phyloP scores from a whole-genome alignment of 2,888 invertebrate genomes.

The Erebia epiphron region DNA sequence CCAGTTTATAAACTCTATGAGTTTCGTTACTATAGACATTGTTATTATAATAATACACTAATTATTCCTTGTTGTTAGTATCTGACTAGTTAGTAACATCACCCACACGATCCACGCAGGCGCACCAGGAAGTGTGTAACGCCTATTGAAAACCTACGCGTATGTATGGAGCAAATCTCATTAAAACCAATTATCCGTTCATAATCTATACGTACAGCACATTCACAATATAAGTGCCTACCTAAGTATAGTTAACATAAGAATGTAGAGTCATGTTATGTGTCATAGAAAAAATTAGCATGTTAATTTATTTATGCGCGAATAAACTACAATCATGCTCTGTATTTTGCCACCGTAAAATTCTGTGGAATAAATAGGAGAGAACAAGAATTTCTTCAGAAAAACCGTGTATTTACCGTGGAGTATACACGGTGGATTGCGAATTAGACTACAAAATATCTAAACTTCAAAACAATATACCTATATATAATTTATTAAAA shows the following conservation, averaged over 20 bases:
- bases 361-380: neutral
- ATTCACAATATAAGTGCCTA: neutral
- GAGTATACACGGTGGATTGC: too few species aligned
- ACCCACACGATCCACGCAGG: constrained; percentile 39
- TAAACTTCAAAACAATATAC: neutral
- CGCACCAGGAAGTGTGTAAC: constrained; percentile 41
- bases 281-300: neutral
- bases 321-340: neutral
- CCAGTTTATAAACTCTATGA: constrained; percentile 28
- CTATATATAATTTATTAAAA: neutral
- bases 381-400: too few species aligned
- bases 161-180: constrained; percentile 38
- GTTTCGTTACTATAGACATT: constrained; percentile 27
- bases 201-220: constrained; percentile 24
- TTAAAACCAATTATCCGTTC: constrained; percentile 42
- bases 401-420: too few species aligned
- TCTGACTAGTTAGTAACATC: constrained; percentile 31
- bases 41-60: constrained; percentile 20
- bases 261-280: neutral
- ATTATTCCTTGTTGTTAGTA: constrained; percentile 25
- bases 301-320: neutral
- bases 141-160: constrained; percentile 42
- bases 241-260: neutral
- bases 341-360: neutral
- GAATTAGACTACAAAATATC: neutral